Evolutionary conservation across 1,140 invertebrate species (phyloP), one percentile per base, ranked within the genome.

Genomic region (Archivesica marissinica): DNA sequence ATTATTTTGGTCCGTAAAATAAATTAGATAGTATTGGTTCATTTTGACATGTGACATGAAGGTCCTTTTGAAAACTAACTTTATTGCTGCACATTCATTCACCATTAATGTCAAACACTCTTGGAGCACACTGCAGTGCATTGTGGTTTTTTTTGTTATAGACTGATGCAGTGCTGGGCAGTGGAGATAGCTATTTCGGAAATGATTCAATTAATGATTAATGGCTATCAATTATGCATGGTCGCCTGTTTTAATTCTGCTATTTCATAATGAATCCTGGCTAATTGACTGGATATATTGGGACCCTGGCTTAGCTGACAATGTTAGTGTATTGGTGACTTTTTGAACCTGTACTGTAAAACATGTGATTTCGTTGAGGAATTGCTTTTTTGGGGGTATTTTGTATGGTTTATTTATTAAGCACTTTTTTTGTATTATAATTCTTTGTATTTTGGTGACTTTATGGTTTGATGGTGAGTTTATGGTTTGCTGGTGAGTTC

Each of bases 121-220:
- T 0, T 35, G 59, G 33, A 64, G 30, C 59, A 64, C 38, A 64
- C n/a, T n/a, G n/a, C n/a, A n/a, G n/a, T 64, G 59, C 59, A 64
- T 15, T 64, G 30, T 33, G 6, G 30, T 35, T 2, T 33, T 64
- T 64, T 64, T 64, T 35, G 3, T 30, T 64, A n/a, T n/a, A n/a
- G n/a, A n/a, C n/a, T 33, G 20, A 33, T 64, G 59, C 59, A 64
- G 30, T 17, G n/a, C 30, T 64, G 59, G 59, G 59, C 59, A 64
- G n/a, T 17, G 6, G 59, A 50, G n/a, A n/a, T n/a, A 72, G 44
- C 41, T 72, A 72, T 72, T 72, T 72, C 28, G 23, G 68, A 50
- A 72, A 50, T 47, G 38, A 28, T 33, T 33, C 41, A 72, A 30
- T 72, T 41, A 72, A 72, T 72, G 68, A 72, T 72, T 47, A 72